Evolutionary conservation across 1,140 invertebrate genomes (phyloP), one percentile per base, ranked within the genome.

Genomic region (Lethocerus indicus): DNA sequence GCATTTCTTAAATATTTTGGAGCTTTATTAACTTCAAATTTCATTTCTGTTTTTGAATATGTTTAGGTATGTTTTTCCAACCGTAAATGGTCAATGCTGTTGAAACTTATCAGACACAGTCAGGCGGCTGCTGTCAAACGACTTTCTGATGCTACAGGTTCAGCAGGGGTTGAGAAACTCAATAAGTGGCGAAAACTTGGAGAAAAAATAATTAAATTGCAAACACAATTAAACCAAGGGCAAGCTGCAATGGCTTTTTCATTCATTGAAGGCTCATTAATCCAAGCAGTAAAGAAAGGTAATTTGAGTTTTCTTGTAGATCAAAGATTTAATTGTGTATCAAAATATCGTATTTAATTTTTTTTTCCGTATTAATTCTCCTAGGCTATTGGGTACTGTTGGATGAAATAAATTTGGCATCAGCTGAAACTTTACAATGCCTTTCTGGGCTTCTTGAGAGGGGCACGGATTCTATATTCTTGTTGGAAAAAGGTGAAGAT

Each of bases 331-430:
- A 50, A 26, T 51, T 16, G 14, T 21, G n/a, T 21, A 6, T 47
- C 20, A 4, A 39, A n/a, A 20, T 36, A 16, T 9, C n/a, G 14
- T 9, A 36, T 36, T 14, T 36, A 3, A 36, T 3, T 9, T 36
- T 36, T 3, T 36, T 36, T 36, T 3, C 9, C 20, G n/a, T 24
- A 26, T 44, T n/a, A 28, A 25, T 28, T 13, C 29, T 16, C 29
- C 21, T 44, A 64, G 70, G 88, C 1, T 72, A 93, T 58, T 98
- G 94, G 94, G 83, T 98, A 27, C 65, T 98, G 18, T 63, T 98
- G 26, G 94, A 98, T 65, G 94, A 98, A 73, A 97, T 98, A 23
- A 98, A 98, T 70, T 73, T 98, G 50, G 93, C 94, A 0, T 85
- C 86, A 39, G 81, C 89, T 0, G 94, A 98, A 69, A 96, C 92